Conservation (phyloP, 1,140 invertebrate genomes). For the Zaprionus lachaisei region DNA sequence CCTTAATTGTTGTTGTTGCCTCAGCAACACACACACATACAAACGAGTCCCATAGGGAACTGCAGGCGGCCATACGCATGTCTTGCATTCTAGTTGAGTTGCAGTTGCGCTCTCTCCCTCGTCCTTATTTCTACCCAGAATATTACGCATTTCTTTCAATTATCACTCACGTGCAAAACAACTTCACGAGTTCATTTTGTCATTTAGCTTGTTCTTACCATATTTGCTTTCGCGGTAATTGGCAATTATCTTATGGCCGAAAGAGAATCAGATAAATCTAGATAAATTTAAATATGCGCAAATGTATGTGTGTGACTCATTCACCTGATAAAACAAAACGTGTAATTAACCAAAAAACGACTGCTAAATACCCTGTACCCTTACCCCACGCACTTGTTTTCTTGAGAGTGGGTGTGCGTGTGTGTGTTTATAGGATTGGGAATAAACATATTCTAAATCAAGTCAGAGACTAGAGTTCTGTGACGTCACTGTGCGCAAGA, state of each 20-base stretch:
- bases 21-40: conserved; percentile 29
- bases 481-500: conserved; percentile 10
- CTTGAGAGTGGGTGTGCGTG: not conserved
- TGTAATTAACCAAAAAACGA: conserved; percentile 43
- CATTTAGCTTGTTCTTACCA: conserved; percentile 36
- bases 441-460: not conserved
- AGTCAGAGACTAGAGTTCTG: not conserved
- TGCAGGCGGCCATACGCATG: not conserved
- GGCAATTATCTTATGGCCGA: conserved; percentile 45
- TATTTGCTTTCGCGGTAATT: conserved; percentile 20
- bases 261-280: conserved; percentile 44
- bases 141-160: conserved; percentile 38
- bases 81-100: conserved; percentile 50
- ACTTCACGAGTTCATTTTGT: conserved; percentile 30
- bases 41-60: not conserved
- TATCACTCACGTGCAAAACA: conserved; percentile 46
- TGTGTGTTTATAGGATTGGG: conserved; percentile 52
- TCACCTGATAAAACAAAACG: conserved; percentile 49
- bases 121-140: not conserved
- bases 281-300: conserved; percentile 9
- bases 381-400: not conserved
- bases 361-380: not conserved
- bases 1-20: conserved; percentile 31
- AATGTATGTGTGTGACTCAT: conserved; percentile 29
- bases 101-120: conserved; percentile 1